Conservation (phyloP, 2,113 vertebrate genomes). For the Eulemur macaco region DNA sequence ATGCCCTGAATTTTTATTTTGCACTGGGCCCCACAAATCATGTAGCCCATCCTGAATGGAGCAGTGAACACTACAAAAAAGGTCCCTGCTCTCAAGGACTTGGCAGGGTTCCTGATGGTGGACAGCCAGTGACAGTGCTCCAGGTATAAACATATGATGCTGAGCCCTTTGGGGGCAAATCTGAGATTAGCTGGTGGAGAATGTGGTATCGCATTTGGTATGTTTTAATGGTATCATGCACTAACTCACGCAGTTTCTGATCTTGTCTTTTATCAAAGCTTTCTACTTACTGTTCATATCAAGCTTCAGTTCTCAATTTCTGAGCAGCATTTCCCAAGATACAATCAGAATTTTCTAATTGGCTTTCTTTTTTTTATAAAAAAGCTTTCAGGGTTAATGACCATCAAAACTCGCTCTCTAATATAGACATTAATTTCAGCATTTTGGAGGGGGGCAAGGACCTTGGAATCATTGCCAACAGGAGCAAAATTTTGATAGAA, state of each 20-base stretch:
- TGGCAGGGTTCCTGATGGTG: background rate
- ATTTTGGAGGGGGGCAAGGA: background rate
- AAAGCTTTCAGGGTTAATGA: background rate
- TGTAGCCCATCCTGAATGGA: background rate
- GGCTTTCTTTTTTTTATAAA: background rate
- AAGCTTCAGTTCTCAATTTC: constrained; percentile 27
- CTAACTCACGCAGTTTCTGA: background rate
- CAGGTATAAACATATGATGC: background rate
- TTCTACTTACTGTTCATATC: background rate
- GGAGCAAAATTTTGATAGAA: background rate
- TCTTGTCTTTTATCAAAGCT: background rate
- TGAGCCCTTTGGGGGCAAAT: background rate
- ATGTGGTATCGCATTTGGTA: background rate
- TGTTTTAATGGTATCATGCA: background rate
- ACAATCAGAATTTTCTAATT: background rate
- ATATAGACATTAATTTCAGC: background rate
- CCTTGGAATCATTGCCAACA: background rate
- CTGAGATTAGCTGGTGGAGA: background rate
- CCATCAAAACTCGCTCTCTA: background rate
- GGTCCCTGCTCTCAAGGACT: background rate
- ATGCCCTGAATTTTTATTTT: background rate
- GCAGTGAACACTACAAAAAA: background rate
- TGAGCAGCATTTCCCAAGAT: background rate
- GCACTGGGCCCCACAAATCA: background rate
- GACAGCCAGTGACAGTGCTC: background rate